phyloP scores from a whole-genome alignment of 2,113 vertebrate species.

The Tragelaphus scriptus region DNA sequence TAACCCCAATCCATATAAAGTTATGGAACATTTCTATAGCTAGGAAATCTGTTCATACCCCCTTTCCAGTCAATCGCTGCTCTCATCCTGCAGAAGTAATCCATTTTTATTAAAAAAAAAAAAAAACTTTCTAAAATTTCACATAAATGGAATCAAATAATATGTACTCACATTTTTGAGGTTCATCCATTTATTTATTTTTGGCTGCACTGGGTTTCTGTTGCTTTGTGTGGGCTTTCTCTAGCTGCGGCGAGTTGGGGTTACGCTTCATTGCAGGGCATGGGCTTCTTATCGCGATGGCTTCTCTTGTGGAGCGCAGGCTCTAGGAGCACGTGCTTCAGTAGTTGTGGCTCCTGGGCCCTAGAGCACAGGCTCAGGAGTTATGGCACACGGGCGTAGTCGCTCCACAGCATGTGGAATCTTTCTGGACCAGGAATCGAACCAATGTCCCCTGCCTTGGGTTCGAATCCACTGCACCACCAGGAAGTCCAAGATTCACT shows the following conservation, averaged over 20 bases:
- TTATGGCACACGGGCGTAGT: fast-evolving
- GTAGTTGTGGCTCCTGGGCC: not conserved
- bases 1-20: not conserved
- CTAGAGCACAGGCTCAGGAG: not conserved
- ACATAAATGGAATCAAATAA: not conserved
- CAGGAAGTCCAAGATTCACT: not conserved
- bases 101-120: not conserved
- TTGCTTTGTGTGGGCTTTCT: not conserved
- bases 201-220: not conserved
- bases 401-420: not conserved
- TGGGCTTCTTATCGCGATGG: fast-evolving
- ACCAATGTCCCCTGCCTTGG: not conserved
- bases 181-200: not conserved
- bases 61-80: not conserved
- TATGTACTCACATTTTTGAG: not conserved
- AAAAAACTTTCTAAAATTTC: not conserved
- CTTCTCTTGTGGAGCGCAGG: not conserved
- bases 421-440: not conserved
- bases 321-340: fast-evolving
- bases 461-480: fast-evolving
- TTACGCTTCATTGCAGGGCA: fast-evolving
- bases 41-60: not conserved
- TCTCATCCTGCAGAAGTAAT: not conserved
- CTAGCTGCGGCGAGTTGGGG: not conserved
- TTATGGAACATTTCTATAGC: not conserved